phyloP scores from a whole-genome alignment of 2,113 vertebrate species.

The Cottus gobio region DNA sequence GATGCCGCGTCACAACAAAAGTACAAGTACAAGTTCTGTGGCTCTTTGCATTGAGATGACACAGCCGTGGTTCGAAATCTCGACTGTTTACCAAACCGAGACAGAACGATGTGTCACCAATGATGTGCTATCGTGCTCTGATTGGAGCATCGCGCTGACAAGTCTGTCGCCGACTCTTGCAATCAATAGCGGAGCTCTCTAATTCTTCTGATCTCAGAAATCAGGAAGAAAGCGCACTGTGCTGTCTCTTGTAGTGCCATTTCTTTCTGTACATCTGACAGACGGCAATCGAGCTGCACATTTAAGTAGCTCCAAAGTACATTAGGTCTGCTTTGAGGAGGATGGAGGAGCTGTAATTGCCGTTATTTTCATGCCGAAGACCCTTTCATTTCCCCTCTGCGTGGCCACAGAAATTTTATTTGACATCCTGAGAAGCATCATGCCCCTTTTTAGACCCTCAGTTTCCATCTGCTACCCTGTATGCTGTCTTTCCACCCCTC shows the following conservation, averaged over 20 bases:
- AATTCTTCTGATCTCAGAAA: conserved; percentile 50
- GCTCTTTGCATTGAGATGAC: conserved; percentile 25
- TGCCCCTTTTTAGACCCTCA: conserved; percentile 45
- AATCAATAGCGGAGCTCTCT: conserved; percentile 30
- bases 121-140: conserved; percentile 42
- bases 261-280: conserved; percentile 49
- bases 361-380: conserved; percentile 55
- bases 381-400: conserved; percentile 48
- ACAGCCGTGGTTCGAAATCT: conserved; percentile 25
- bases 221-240: conserved; percentile 25
- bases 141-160: conserved; percentile 53
- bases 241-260: conserved; percentile 32
- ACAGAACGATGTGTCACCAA: conserved; percentile 63
- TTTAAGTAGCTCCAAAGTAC: conserved; percentile 55
- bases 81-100: conserved; percentile 49
- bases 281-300: conserved; percentile 22
- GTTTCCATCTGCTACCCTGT: conserved; percentile 48
- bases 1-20: conserved; percentile 48
- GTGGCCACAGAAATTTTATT: conserved; percentile 51
- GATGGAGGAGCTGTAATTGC: conserved; percentile 48
- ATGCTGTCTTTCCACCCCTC: conserved; percentile 28
- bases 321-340: conserved; percentile 41
- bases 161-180: conserved; percentile 44
- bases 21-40: neutral
- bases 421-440: conserved; percentile 60